Evolutionary conservation across 2,797 vertebrate species (phyloP).

Genomic region (Fistularia commersonii): DNA sequence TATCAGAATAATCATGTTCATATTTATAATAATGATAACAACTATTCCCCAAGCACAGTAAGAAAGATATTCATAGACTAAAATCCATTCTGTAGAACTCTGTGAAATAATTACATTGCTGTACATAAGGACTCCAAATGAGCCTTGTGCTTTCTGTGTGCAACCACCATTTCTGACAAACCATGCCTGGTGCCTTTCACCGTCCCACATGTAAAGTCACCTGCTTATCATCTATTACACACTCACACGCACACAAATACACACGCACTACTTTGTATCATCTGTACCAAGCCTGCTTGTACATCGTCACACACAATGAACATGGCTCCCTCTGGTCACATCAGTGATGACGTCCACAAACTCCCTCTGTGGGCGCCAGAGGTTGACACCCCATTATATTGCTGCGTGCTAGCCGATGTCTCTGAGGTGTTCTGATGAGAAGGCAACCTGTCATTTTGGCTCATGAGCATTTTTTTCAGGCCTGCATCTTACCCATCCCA

Average conservation of each 20-base stretch:
- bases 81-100: slow-evolving; percentile 90
- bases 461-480: slow-evolving; percentile 2
- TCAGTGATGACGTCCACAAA: slow-evolving; percentile 8
- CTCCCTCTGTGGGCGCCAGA: slow-evolving; percentile 16
- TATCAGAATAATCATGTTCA: slow-evolving; percentile 65
- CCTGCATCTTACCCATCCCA: neutral
- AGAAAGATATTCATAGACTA: slow-evolving; percentile 91
- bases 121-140: slow-evolving; percentile 84
- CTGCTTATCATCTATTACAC: slow-evolving; percentile 1
- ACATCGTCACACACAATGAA: slow-evolving; percentile 38
- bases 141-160: slow-evolving; percentile 89
- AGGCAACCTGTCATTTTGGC: slow-evolving; percentile 30
- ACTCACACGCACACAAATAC: slow-evolving; percentile 8
- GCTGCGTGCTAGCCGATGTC: slow-evolving; percentile 16
- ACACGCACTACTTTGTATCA: slow-evolving; percentile 31
- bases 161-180: slow-evolving; percentile 42
- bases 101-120: slow-evolving; percentile 90
- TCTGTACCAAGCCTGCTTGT: slow-evolving; percentile 45
- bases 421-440: slow-evolving; percentile 35
- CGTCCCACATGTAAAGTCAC: neutral
- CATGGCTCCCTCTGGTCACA: slow-evolving; percentile 6
- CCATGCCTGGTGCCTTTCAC: neutral
- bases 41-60: slow-evolving; percentile 86
- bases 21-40: slow-evolving; percentile 78
- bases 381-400: slow-evolving; percentile 18